Conservation (phyloP, 2,888 invertebrate species). For the Chrysotoxum bicinctum region DNA sequence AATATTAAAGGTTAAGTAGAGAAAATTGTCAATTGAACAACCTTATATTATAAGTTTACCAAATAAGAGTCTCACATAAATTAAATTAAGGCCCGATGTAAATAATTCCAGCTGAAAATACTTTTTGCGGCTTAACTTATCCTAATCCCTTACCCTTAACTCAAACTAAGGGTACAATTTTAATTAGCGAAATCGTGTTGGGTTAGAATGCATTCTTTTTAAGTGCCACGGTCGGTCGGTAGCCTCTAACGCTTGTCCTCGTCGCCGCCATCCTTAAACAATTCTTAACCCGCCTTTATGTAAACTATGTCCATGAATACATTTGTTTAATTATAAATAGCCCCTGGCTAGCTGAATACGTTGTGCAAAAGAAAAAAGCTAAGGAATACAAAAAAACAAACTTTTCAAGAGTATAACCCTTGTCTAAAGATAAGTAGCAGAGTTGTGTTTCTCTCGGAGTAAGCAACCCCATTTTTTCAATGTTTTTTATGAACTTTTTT, state of each 20-base stretch:
- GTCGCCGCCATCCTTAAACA: slow-evolving; percentile 7
- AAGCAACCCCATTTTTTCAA: slow-evolving; percentile 22
- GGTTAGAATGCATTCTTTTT: slow-evolving; percentile 32
- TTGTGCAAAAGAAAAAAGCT: slow-evolving; percentile 16
- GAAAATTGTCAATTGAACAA: neutral
- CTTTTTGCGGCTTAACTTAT: slow-evolving; percentile 1
- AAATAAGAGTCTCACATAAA: neutral
- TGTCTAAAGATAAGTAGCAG: slow-evolving; percentile 50
- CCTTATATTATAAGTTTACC: too few species aligned
- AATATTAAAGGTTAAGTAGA: neutral
- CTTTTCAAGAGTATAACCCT: slow-evolving; percentile 34
- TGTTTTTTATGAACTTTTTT: slow-evolving; percentile 25
- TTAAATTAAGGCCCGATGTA: neutral
- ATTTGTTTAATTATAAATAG: slow-evolving; percentile 66
- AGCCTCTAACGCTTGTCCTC: neutral
- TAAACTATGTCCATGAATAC: slow-evolving; percentile 35
- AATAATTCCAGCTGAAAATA: neutral
- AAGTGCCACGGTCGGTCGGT: slow-evolving; percentile 34
- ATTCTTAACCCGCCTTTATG: slow-evolving; percentile 21
- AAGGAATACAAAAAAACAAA: neutral
- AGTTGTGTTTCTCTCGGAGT: neutral
- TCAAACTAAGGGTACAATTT: slow-evolving; percentile 27
- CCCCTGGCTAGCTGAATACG: slow-evolving; percentile 42
- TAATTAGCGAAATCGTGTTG: slow-evolving; percentile 37
- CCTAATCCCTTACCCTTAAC: neutral